A percentile compares a stretch with the other conserved stretches of the same genome.
phyloP scores from a whole-genome alignment of 2,888 invertebrate genomes.

The Embidobia sp. region DNA sequence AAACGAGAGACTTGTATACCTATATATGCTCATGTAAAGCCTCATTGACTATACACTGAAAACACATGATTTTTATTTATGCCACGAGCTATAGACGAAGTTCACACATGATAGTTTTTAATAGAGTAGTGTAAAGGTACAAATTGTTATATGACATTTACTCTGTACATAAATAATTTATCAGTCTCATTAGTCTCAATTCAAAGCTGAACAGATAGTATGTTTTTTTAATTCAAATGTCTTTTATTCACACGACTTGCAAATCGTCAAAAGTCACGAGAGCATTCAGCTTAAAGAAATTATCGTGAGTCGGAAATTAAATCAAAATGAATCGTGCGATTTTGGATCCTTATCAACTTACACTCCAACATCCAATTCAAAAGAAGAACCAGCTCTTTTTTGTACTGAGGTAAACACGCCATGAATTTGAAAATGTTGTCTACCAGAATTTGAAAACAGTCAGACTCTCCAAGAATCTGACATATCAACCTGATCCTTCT shows the following conservation, averaged over 20 bases:
- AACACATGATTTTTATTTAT: constrained; percentile 43
- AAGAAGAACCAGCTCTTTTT: constrained; percentile 85
- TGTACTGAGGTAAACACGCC: constrained; percentile 81
- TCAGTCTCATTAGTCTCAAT: background rate
- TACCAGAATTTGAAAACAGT: constrained; percentile 83
- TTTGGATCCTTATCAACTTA: too few species aligned
- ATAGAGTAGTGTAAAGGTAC: constrained; percentile 7
- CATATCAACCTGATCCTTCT: constrained; percentile 84
- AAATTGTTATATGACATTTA: constrained; percentile 9
- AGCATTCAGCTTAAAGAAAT: too few species aligned
- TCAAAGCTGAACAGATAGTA: background rate
- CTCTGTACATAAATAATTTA: background rate
- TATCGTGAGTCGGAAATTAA: too few species aligned
- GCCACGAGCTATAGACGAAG: constrained; percentile 34
- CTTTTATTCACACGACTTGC: too few species aligned
- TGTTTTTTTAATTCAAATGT: too few species aligned
- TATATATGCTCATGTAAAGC: constrained; percentile 8
- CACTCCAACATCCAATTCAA: constrained; percentile 83
- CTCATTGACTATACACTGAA: constrained; percentile 21
- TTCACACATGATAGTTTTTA: constrained; percentile 28
- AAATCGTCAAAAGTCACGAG: too few species aligned
- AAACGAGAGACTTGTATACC: too few species aligned
- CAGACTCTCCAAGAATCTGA: constrained; percentile 83
- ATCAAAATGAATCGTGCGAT: too few species aligned
- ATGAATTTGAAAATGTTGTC: constrained; percentile 86